Percentiles rank a stretch among this genome's conserved stretches.
These are phyloP conservation scores for Mola mola DNA, from an alignment of 2,113 vertebrate genomes.

Conservation along the genomic window DNA sequence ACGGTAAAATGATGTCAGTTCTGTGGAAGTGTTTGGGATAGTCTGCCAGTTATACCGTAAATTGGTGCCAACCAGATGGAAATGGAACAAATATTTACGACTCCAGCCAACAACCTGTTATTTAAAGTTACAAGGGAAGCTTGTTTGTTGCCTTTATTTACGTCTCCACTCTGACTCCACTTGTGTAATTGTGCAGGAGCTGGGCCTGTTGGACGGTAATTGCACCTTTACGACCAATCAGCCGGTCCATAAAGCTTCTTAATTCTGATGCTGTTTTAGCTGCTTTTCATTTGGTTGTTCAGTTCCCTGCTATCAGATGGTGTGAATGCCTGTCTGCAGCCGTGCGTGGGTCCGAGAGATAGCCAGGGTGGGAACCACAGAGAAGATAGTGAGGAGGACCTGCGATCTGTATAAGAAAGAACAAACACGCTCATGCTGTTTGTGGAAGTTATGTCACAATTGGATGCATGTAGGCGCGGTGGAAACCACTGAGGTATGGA, in stretches of 20 bases:
- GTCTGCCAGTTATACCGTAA: too few relatives aligned
- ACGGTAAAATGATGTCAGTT: too few relatives aligned
- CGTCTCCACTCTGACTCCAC: not conserved
- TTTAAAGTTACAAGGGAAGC: too few relatives aligned
- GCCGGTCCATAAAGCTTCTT: constrained; percentile 25
- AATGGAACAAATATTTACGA: too few relatives aligned
- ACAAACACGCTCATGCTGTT: not conserved
- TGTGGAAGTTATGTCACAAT: not conserved
- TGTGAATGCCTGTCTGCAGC: constrained; percentile 1
- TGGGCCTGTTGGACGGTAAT: not conserved
- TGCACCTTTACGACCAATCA: constrained; percentile 45
- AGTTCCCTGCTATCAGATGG: constrained; percentile 11
- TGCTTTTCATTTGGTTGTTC: constrained; percentile 17
- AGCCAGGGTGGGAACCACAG: constrained; percentile 29
- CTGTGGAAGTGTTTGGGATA: too few relatives aligned
- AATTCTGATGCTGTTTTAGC: not conserved
- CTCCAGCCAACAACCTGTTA: too few relatives aligned
- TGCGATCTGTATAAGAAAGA: constrained; percentile 15
- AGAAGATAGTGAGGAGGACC: constrained; percentile 19
- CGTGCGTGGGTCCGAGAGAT: constrained; percentile 43
- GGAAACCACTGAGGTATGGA: not conserved
- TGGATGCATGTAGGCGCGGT: not conserved
- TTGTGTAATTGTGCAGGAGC: not conserved
- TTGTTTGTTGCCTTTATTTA: not conserved
- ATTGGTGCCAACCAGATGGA: too few relatives aligned